Evolutionary conservation across 2,113 vertebrate genomes (phyloP).

Genomic region (Corapipo altera): DNA sequence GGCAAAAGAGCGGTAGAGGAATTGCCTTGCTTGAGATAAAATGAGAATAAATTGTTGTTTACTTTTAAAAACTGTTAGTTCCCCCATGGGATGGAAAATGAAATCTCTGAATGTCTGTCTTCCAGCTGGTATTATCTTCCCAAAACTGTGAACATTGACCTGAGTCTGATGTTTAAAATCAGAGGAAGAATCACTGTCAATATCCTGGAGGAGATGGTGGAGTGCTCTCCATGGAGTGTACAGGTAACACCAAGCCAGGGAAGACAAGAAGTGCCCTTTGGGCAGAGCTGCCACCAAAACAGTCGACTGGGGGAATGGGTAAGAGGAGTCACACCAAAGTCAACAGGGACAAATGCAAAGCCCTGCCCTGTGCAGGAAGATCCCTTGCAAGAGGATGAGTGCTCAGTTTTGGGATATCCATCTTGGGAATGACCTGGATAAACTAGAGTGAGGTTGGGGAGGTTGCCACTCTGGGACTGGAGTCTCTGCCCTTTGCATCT

Average conservation of each 20-base stretch:
- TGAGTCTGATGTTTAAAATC: neutral
- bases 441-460: neutral
- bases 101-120: neutral
- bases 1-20: neutral
- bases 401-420: neutral
- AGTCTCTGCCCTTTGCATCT: neutral
- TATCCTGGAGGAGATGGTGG: neutral
- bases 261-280: neutral
- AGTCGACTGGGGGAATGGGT: neutral
- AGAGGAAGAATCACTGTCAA: neutral
- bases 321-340: neutral
- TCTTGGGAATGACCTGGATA: neutral
- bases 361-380: neutral
- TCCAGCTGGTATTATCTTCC: neutral
- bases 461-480: rapidly evolving
- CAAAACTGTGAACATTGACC: neutral
- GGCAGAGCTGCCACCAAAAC: neutral
- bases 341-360: neutral
- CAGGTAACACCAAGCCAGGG: neutral
- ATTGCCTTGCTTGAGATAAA: neutral
- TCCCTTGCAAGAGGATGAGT: neutral
- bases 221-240: neutral
- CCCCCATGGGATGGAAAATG: neutral
- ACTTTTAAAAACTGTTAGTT: neutral
- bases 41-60: neutral